Base-by-base conservation (phyloP, 2,797 vertebrate genomes). In the Amblyopsis hoosieri region DNA sequence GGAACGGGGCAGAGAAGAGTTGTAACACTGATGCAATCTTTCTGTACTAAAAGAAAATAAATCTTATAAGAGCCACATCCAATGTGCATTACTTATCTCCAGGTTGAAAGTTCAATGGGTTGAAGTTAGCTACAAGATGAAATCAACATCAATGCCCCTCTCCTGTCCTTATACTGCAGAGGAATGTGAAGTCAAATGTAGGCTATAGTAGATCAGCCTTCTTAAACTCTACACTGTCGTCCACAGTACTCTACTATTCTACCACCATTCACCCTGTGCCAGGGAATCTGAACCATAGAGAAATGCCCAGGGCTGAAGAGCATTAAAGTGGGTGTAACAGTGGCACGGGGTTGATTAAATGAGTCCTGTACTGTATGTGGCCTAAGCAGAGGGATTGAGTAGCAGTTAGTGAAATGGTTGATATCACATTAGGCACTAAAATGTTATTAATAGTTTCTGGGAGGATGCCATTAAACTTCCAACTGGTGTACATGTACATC, bases 381-480 rank as follows among this genome's bases (percentile, higher is more conserved):
- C 75, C 63, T 31, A 7, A 60, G 72, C 71, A 68, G 60, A 2
- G 60, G 15, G 75, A 66, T 72, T n/a, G 37, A 74, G 56, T 53
- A 54, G 19, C 3, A 45, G 64, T 42, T 57, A 56, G 80, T 74
- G 76, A 78, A 74, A 77, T 51, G 64, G 66, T 71, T 54, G 71
- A 74, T 71, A 45, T 62, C 19, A 48, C 65, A 60, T 63, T 66
- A 33, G 45, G 62, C 68, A 66, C 64, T 54, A 37, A 1, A 13
- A 2, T 31, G 60, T 75, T 88, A 90, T 90, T 88, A 89, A 85
- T 87, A 83, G 67, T 58, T 63, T 65, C 75, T 87, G 82, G 76
- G 50, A 42, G 17, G 64, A 66, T 62, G 82, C 82, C 89, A 86
- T 54, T 51, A 62, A 66, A 67, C 75, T 50, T 65, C 37, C 74